Base-by-base conservation (phyloP, 2,113 vertebrate genomes). In the Eurypyga helias region DNA sequence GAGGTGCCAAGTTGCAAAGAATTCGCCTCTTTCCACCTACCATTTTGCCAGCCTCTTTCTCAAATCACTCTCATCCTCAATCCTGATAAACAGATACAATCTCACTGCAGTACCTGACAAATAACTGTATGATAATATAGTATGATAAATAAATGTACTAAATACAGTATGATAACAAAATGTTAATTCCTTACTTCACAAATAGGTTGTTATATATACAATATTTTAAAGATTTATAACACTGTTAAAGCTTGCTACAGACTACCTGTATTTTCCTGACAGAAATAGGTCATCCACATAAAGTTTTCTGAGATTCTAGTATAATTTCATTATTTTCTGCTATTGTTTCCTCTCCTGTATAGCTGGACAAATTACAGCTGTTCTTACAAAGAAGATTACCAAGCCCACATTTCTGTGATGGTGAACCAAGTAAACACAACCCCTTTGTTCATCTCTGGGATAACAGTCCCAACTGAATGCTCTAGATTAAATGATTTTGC, bases 351-450 rank as follows among this genome's bases (percentile, higher is more conserved):
- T 91, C 64, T 77, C 29, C 34, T 58, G 23, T 49, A 75, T 9
- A 78, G 46, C 17, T 91, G 36, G 78, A 96, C 85, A 58, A 83
- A 83, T 87, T 93, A 96, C 26, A 87, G 26, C 9, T 81, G 24
- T 52, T 94, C 31, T 45, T 72, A 67, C 0, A 2, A 15, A 72
- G 77, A 93, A 60, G n/a, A n/a, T n/a, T n/a, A n/a, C n/a, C n/a
- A 87, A 93, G 13, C 5, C 0, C 43, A n/a, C 20, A 83, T 76
- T 96, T 96, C 90, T 57, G 80, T 16, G 26, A 90, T 67, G 41
- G 45, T 25, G 13, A 52, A 87, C 82, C 93, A 90, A 83, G 38
- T 60, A 92, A 97, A 96, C 41, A 89, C 31, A 95, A 96, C 70
- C 34, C 24, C n/a, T 72, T 76, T 69, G 72, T 70, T 66, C 48